These are phyloP conservation scores for Nudaria mundana DNA, from an alignment of 2,888 invertebrate species.

Conservation along the genomic window DNA sequence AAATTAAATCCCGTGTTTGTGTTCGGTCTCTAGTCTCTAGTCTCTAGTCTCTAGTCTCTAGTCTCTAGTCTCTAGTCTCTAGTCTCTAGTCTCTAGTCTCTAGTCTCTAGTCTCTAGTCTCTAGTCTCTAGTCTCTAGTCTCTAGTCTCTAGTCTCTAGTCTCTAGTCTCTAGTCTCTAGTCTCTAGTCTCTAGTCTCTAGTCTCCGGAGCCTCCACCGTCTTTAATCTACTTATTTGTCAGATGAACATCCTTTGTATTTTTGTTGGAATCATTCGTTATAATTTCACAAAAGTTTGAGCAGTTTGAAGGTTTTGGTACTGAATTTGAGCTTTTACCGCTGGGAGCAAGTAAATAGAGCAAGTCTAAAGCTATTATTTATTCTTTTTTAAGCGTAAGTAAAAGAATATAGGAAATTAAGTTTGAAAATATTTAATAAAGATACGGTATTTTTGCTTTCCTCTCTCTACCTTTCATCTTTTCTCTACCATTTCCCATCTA, in stretches of 20 bases:
- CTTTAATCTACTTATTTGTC: constrained; percentile 8
- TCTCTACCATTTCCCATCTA: not conserved
- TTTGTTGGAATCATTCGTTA: not conserved
- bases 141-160: too few relatives aligned
- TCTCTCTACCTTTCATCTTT: not conserved
- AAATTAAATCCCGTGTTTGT: constrained; percentile 17
- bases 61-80: too few relatives aligned
- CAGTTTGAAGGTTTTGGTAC: not conserved
- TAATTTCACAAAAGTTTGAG: not conserved
- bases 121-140: too few relatives aligned
- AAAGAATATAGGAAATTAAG: not conserved
- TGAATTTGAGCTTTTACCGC: not conserved
- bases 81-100: too few relatives aligned
- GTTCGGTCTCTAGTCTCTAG: constrained; percentile 6
- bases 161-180: too few relatives aligned
- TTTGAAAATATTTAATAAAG: too few relatives aligned
- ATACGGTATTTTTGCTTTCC: too few relatives aligned
- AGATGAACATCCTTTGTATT: constrained; percentile 4
- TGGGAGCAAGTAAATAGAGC: not conserved
- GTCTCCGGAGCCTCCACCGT: too few relatives aligned
- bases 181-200: too few relatives aligned
- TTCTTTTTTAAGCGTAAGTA: not conserved
- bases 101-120: too few relatives aligned
- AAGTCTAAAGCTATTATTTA: not conserved
- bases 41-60: too few relatives aligned